Evolutionary conservation across 2,888 invertebrate genomes (phyloP).

Genomic region (Rhagonycha lutea): DNA sequence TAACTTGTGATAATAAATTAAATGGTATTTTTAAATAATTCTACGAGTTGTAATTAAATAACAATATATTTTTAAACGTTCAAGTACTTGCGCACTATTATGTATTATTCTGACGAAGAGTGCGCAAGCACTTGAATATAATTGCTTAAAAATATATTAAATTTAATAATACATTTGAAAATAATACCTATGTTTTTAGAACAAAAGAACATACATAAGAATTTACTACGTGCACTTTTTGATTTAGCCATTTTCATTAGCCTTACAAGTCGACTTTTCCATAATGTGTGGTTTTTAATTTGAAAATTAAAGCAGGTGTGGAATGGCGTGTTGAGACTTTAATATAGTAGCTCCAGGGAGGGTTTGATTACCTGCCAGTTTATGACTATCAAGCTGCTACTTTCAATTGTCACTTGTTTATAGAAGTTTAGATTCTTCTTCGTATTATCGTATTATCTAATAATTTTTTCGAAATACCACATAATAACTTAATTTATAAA

Average conservation of each 20-base stretch:
- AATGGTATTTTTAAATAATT: too few relatives aligned
- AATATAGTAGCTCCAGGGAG: conserved; percentile 49
- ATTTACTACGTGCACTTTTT: background rate
- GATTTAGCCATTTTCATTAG: background rate
- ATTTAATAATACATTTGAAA: too few relatives aligned
- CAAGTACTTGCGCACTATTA: too few relatives aligned
- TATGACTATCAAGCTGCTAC: conserved; percentile 38
- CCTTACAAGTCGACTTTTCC: background rate
- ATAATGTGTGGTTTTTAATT: conserved; percentile 24
- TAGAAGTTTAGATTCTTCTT: conserved; percentile 1
- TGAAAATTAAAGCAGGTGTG: conserved; percentile 48
- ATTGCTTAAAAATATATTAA: too few relatives aligned
- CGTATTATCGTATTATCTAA: background rate
- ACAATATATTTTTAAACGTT: too few relatives aligned
- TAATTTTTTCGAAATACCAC: conserved; percentile 4
- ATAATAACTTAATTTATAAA: conserved; percentile 10
- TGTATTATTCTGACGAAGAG: too few relatives aligned
- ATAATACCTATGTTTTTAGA: background rate
- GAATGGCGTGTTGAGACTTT: conserved; percentile 48
- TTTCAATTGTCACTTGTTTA: conserved; percentile 22
- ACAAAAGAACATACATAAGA: background rate
- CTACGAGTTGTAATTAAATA: too few relatives aligned
- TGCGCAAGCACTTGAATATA: too few relatives aligned
- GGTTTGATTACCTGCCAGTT: conserved; percentile 49
- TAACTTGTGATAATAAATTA: too few relatives aligned